These are phyloP conservation scores for Cheilosia grossa DNA, from an alignment of 2,888 invertebrate species.

Conservation along the genomic window DNA sequence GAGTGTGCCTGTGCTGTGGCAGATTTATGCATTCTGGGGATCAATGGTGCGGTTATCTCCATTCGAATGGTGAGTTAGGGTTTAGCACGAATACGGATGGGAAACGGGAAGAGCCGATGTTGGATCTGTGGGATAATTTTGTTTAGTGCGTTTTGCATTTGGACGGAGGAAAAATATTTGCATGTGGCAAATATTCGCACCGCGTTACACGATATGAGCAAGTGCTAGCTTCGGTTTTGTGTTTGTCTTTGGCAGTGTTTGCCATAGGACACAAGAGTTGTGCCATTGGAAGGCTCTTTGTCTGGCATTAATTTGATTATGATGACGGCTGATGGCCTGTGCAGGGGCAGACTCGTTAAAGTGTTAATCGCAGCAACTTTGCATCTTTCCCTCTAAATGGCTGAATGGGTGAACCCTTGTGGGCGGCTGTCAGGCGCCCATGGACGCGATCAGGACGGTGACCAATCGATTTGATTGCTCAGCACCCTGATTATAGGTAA, in stretches of 20 bases:
- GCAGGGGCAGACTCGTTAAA: too few relatives aligned
- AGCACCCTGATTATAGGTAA: too few relatives aligned
- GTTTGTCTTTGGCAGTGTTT: not conserved
- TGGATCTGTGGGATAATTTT: constrained; percentile 37
- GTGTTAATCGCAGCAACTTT: too few relatives aligned
- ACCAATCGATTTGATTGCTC: too few relatives aligned
- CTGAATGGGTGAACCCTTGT: too few relatives aligned
- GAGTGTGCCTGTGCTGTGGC: constrained; percentile 50
- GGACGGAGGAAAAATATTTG: constrained; percentile 42
- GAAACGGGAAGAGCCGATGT: not conserved
- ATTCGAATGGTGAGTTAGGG: constrained; percentile 25
- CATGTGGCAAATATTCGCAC: constrained; percentile 13
- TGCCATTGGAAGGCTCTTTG: not conserved
- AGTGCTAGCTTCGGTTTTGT: not conserved
- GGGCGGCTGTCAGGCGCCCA: too few relatives aligned
- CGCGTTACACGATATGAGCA: not conserved
- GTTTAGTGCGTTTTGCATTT: constrained; percentile 44
- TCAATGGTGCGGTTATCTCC: constrained; percentile 57
- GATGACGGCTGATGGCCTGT: too few relatives aligned
- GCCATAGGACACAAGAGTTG: not conserved
- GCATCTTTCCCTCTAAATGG: too few relatives aligned
- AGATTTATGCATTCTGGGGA: constrained; percentile 58
- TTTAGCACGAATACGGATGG: constrained; percentile 4
- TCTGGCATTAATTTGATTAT: too few relatives aligned
- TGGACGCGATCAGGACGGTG: too few relatives aligned